Conservation (phyloP, 2,113 vertebrate species). For the Panthera tigris region DNA sequence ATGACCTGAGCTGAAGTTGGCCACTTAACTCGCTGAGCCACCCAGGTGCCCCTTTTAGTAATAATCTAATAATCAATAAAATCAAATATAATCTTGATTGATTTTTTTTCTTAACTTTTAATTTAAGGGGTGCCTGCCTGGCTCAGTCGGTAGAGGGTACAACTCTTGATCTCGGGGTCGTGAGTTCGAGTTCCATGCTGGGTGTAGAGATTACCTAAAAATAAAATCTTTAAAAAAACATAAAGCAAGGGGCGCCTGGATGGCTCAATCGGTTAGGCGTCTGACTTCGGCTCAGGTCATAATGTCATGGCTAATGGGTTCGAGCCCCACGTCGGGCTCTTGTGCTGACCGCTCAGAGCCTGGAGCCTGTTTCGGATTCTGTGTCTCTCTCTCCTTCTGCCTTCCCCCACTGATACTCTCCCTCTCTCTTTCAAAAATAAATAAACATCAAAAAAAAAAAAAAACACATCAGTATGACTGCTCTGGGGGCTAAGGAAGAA, state of each 20-base stretch:
- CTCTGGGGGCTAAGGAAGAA: no score
- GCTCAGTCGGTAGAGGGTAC: neutral
- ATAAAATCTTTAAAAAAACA: neutral
- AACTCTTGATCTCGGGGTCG: neutral
- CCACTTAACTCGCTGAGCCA: no score
- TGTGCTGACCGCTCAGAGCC: neutral
- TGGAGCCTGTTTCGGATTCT: neutral
- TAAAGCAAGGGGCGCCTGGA: neutral
- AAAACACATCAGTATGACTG: neutral
- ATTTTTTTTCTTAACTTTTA: neutral
- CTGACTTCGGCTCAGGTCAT: neutral
- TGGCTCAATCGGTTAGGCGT: neutral
- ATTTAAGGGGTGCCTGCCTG: neutral
- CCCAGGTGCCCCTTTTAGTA: neutral
- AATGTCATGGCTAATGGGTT: neutral
- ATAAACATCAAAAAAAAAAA: neutral
- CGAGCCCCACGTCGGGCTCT: neutral
- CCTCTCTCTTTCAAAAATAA: neutral
- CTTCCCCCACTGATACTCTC: no score
- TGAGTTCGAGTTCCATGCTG: neutral
- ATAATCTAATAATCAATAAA: neutral
- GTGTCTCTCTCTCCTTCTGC: neutral
- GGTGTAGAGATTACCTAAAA: neutral
- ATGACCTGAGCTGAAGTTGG: no score
- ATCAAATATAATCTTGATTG: neutral